Percentiles rank a stretch among this genome's conserved stretches.
Conservation (phyloP, 2,113 vertebrate genomes). For the Nycticebus coucang region DNA sequence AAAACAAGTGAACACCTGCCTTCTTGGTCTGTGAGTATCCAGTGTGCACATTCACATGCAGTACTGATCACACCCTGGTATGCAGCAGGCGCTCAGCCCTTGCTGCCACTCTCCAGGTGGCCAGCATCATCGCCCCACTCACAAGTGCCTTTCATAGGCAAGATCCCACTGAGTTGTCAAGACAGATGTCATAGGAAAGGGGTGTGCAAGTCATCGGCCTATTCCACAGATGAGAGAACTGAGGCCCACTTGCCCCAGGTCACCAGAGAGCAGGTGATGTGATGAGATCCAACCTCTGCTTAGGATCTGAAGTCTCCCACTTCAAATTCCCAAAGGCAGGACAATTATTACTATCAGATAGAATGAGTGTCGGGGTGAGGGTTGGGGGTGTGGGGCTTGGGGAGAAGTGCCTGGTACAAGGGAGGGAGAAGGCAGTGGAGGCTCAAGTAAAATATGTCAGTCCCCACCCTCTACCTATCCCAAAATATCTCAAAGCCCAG, state of each 20-base stretch:
- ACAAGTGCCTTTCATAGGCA: neutral
- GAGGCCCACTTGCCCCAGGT: neutral
- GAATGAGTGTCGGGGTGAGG: neutral
- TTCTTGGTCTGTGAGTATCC: rapidly evolving
- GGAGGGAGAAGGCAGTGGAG: neutral
- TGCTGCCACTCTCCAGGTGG: rapidly evolving
- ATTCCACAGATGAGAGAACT: neutral
- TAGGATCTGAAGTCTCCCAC: neutral
- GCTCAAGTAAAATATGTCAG: neutral
- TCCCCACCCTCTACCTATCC: rapidly evolving
- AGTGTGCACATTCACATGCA: rapidly evolving
- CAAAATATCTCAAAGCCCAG: neutral
- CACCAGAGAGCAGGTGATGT: neutral
- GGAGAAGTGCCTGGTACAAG: neutral
- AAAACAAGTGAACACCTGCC: neutral
- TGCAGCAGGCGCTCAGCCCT: neutral
- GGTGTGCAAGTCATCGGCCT: neutral
- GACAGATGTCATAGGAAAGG: neutral
- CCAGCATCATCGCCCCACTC: neutral
- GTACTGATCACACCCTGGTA: neutral
- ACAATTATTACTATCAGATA: neutral
- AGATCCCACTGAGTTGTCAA: neutral
- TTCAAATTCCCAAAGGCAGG: neutral
- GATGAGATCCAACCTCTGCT: neutral
- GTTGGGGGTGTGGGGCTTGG: neutral